A percentile compares a stretch with the other conserved stretches of the same genome.
Conservation (phyloP, 2,797 vertebrate species). For the Brotula barbata region DNA sequence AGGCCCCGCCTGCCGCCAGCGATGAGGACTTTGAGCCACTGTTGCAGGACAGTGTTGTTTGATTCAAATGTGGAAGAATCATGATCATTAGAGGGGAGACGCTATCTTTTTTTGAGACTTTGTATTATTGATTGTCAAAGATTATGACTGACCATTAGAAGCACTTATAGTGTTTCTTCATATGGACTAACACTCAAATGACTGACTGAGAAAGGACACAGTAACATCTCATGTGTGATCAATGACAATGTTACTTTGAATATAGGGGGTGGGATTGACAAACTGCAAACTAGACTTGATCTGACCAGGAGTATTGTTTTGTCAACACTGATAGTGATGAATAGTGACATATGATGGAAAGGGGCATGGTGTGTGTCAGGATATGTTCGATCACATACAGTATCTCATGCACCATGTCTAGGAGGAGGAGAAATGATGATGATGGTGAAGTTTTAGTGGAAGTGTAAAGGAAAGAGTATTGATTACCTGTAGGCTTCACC, state of each 20-base stretch:
- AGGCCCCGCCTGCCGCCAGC: constrained; percentile 78
- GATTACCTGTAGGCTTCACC: constrained; percentile 52
- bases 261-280: not conserved
- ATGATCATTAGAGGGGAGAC: not conserved
- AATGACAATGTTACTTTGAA: constrained; percentile 23
- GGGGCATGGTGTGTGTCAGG: not conserved
- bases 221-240: constrained; percentile 13
- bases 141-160: constrained; percentile 7
- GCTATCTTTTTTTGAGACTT: not conserved
- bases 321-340: not conserved
- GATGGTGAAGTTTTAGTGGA: constrained; percentile 7
- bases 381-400: not conserved
- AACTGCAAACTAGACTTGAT: constrained; percentile 18
- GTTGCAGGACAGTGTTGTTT: constrained; percentile 89
- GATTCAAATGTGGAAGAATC: constrained; percentile 60
- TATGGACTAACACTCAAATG: constrained; percentile 3
- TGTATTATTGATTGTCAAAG: constrained; percentile 40
- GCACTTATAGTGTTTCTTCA: constrained; percentile 16
- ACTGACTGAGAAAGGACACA: not conserved
- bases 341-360: not conserved
- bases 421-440: not conserved
- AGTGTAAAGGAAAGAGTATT: constrained; percentile 10
- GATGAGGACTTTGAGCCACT: constrained; percentile 91
- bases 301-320: not conserved
- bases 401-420: not conserved